Base-by-base conservation (phyloP, 2,888 invertebrate species). In the Ptychoptera contaminata region DNA sequence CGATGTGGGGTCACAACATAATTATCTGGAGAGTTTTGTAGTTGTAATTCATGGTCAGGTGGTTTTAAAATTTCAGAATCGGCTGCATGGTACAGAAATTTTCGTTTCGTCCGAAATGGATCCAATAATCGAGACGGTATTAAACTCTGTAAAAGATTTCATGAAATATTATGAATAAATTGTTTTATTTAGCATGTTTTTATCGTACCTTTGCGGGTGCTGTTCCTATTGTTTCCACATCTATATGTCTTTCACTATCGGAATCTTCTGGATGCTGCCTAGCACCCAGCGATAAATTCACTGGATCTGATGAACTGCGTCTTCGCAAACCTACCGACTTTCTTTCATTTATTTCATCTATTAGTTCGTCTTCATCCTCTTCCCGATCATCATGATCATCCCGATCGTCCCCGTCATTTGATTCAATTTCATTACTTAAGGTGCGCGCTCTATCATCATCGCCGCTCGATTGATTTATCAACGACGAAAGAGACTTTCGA, bases 1-100 rank as follows among this genome's bases (percentile, higher is more conserved):
- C 87, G 70, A 67, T 87, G 86, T 10, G 87, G 87, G 31, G 86
- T 87, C 16, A 88, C 87, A 37, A 87, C 85, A 58, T 86, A 87
- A 56, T 82, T 82, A 61, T 84, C 84, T 1, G 84, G 82, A 46
- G 82, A 79, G 57, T 79, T 80, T 42, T 79, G 79, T 40, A 82
- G 69, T n/a, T n/a, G n/a, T 44, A 80, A 64, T 53, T 81, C 79
- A 54, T 75, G 76, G 51, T 82, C 82, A 12, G 80, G 77, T 6
- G 59, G 57, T 47, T 65, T 64, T 44, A 62, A 54, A 31, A 60
- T 54, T 63, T 83, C 77, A 51, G 82, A 67, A 57, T 83, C 82
- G 29, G 82, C 72, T 6, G 80, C 74, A 52, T 75, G 68, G 53
- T 75, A 77, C 61, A 73, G 71, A 52, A 71, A 73, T 67, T 71